These are phyloP conservation scores for Thripadectes ignobilis DNA, from an alignment of 2,797 vertebrate species.

Conservation along the genomic window DNA sequence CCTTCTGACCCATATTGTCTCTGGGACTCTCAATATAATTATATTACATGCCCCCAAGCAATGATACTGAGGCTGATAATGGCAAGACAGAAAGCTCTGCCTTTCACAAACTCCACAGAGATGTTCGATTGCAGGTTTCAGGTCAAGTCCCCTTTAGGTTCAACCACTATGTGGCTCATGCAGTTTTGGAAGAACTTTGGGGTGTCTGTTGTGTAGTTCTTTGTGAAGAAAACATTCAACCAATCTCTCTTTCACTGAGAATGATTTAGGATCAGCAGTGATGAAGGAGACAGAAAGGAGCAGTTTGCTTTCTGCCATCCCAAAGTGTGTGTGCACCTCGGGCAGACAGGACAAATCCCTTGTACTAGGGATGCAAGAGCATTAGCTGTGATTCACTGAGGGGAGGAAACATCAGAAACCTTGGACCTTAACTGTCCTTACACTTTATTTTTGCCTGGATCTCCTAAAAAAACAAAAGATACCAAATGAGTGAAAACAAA, in stretches of 20 bases:
- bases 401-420: not conserved
- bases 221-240: not conserved
- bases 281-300: not conserved
- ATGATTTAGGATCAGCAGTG: not conserved
- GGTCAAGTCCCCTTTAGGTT: slow-evolving; percentile 17
- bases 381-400: not conserved
- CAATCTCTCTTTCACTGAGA: not conserved
- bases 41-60: slow-evolving; percentile 37
- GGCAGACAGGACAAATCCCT: not conserved
- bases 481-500: not conserved
- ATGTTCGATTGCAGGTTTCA: slow-evolving; percentile 4
- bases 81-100: not conserved
- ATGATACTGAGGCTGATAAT: not conserved
- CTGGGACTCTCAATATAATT: slow-evolving; percentile 46
- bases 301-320: not conserved
- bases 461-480: not conserved
- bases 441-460: not conserved
- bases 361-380: not conserved
- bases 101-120: not conserved
- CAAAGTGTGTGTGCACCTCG: rapidly evolving
- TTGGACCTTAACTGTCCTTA: not conserved
- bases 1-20: slow-evolving; percentile 32
- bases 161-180: rapidly evolving
- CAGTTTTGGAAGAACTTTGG: not conserved
- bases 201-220: not conserved